Percentiles rank a stretch among this genome's conserved stretches.
phyloP scores from a whole-genome alignment of 2,797 vertebrate genomes.

The Myiotriccus ornatus region DNA sequence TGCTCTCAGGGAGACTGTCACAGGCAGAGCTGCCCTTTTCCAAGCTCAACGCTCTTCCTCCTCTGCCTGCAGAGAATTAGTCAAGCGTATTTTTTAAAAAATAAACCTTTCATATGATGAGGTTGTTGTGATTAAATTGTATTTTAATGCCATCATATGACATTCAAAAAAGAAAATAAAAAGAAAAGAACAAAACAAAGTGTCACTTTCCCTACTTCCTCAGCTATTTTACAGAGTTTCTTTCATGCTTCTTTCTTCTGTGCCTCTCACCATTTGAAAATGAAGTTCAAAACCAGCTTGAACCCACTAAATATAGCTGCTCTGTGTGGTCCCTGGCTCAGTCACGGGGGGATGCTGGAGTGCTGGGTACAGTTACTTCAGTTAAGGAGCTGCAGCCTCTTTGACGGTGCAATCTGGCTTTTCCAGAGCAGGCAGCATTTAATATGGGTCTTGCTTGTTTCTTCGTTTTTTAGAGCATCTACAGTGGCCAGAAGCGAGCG shows the following conservation, averaged over 20 bases:
- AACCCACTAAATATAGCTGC: neutral
- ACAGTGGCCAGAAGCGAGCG: conserved; percentile 55
- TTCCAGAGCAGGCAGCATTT: neutral
- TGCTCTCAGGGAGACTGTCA: neutral
- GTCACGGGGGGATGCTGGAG: neutral
- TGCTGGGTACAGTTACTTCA: neutral
- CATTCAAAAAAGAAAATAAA: accelerated
- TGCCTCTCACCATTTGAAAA: neutral
- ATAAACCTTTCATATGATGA: neutral
- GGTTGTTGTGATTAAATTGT: neutral
- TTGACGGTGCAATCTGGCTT: neutral
- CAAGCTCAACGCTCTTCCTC: accelerated
- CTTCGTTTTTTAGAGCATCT: conserved; percentile 58
- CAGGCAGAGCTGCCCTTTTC: neutral
- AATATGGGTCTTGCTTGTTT: neutral
- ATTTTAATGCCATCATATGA: neutral
- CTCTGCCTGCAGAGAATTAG: neutral
- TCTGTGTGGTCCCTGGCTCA: neutral
- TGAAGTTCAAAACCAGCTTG: neutral
- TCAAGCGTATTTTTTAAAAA: neutral
- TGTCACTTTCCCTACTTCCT: neutral
- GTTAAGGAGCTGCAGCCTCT: neutral
- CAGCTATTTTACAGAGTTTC: neutral
- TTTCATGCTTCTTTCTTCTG: neutral
- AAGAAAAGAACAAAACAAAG: neutral